phyloP scores from a whole-genome alignment of 2,888 invertebrate genomes.

The Aethes cnicana region DNA sequence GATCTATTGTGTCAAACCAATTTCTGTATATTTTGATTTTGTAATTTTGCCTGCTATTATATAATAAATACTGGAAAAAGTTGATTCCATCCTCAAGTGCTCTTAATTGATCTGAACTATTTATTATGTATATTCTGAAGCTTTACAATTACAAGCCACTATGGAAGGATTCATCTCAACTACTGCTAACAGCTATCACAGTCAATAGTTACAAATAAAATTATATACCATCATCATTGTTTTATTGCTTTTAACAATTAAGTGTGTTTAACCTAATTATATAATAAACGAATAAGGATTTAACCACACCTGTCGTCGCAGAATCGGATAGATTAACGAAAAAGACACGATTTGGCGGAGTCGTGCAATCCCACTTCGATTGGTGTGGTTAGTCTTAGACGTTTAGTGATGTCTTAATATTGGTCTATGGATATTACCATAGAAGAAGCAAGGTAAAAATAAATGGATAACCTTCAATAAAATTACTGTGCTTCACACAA shows the following conservation, averaged over 20 bases:
- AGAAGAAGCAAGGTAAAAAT: no score
- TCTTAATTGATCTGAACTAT: constrained; percentile 73
- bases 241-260: constrained; percentile 34
- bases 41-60: constrained; percentile 56
- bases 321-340: no score
- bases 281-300: no score
- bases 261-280: background rate
- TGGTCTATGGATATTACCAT: no score
- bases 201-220: constrained; percentile 67
- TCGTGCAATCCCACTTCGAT: no score
- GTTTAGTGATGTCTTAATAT: no score
- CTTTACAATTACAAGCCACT: constrained; percentile 49
- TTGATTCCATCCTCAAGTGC: constrained; percentile 81
- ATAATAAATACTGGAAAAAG: constrained; percentile 66
- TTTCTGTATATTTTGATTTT: constrained; percentile 54
- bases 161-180: constrained; percentile 44
- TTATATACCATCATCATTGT: constrained; percentile 41
- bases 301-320: no score
- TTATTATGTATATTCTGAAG: constrained; percentile 60
- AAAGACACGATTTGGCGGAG: no score
- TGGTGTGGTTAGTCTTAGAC: no score
- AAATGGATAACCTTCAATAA: no score
- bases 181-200: constrained; percentile 62
- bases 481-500: no score
- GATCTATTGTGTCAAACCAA: constrained; percentile 53